phyloP scores from a whole-genome alignment of 1,140 invertebrate species.

The Leucophenga varia region DNA sequence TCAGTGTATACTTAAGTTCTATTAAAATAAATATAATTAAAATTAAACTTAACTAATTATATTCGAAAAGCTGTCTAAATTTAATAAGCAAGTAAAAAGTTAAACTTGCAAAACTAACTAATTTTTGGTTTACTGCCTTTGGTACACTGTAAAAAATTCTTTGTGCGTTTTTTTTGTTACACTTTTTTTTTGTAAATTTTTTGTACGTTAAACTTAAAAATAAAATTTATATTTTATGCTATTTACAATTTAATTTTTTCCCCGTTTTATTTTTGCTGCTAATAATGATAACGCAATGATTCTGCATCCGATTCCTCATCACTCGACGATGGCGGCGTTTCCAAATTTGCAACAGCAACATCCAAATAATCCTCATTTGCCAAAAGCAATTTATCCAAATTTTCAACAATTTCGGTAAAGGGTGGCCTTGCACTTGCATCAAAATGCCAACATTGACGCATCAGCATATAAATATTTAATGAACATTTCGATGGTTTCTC shows the following conservation, averaged over 20 bases:
- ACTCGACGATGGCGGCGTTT: conserved; percentile 84
- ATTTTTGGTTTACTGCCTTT: conserved; percentile 39
- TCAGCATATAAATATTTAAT: conserved; percentile 88
- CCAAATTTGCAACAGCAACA: conserved; percentile 74
- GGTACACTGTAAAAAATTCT: conserved; percentile 22
- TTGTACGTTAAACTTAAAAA: conserved; percentile 24
- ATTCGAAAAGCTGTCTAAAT: too few species aligned
- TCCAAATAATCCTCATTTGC: conserved; percentile 90
- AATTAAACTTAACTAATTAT: too few species aligned
- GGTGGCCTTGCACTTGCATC: conserved; percentile 81
- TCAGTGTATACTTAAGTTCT: too few species aligned
- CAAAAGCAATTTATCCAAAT: conserved; percentile 85
- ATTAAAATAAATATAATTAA: too few species aligned
- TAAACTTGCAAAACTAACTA: too few species aligned
- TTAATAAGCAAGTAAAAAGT: too few species aligned
- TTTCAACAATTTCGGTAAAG: conserved; percentile 85
- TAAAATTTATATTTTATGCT: conserved; percentile 3
- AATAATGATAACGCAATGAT: conserved; percentile 36
- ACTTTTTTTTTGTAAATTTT: conserved; percentile 17
- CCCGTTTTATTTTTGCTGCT: too few species aligned
- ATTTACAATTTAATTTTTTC: too few species aligned
- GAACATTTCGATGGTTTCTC: conserved; percentile 92
- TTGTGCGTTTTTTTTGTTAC: conserved; percentile 25
- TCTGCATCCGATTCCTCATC: conserved; percentile 63
- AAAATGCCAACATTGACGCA: conserved; percentile 94